Base-by-base conservation (phyloP, 2,888 invertebrate species). In the Drosophila fungiperda region DNA sequence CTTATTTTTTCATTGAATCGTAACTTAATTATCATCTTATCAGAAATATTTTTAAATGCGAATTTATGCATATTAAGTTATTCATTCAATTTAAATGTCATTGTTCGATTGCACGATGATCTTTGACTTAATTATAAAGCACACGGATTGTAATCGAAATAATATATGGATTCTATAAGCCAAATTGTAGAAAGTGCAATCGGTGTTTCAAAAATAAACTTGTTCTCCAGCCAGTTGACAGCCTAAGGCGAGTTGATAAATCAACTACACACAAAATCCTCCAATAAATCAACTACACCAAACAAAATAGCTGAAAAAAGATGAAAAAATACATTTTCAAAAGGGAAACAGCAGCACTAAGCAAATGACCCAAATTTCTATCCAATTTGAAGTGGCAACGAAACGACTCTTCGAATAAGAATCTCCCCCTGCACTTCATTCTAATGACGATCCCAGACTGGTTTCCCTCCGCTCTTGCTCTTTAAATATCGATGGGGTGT, bases 341-440 rank as follows among this genome's bases (percentile, higher is more conserved):
- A 57, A 75, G 64, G 61, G 60, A 62, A 68, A 45, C 45, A 45
- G 45, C 45, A 45, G 35, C 73, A 63, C 67, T 67, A 50, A 64
- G 71, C 80, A 79, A 77, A 72, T 77, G 89, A 89, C 86, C 86
- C 72, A 87, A 87, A 67, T 80, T 89, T 80, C 36, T 53, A 62
- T 42, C 29, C 57, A 64, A 64, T 57, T 81, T 76, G 26, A 52
- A 72, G 68, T 65, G 75, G 70, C 74, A 69, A 64, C 69, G 57
- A 76, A 67, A 65, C 67, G 68, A 62, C 67, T 78, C 66, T 60
- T 70, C 59, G 48, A 33, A 33, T 9, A 40, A 15, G 61, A 52
- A 71, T 45, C 45, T 45, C 45, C 59, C 73, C 58, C 58, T 49
- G 57, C 45, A 33, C 23, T 45, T 23, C 52, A 60, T 66, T 57